Evolutionary conservation across 2,888 invertebrate species (phyloP).

Genomic region (Cataglyphis rosenhaueri): DNA sequence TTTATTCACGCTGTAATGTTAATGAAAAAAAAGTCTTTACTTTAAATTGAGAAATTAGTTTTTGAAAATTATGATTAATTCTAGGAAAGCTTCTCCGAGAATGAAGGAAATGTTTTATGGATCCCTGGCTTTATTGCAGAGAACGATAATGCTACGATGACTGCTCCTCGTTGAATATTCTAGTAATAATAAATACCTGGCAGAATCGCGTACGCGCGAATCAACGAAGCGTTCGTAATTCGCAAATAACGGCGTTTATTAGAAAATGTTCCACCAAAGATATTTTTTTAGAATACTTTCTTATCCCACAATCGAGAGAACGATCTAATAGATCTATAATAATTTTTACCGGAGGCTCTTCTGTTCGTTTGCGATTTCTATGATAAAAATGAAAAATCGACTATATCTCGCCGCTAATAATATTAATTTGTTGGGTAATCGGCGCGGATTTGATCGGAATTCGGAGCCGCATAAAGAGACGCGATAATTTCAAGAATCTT

Average conservation of each 20-base stretch:
- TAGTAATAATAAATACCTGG: background rate
- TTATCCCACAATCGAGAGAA: slow-evolving; percentile 19
- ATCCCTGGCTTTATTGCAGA: slow-evolving; percentile 44
- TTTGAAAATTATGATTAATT: background rate
- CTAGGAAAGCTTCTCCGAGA: background rate
- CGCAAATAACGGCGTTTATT: slow-evolving; percentile 32
- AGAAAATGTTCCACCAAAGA: slow-evolving; percentile 12
- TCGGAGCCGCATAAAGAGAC: slow-evolving; percentile 46
- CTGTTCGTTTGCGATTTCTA: slow-evolving; percentile 3
- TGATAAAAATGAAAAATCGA: slow-evolving; percentile 28
- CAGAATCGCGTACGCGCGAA: slow-evolving; percentile 35
- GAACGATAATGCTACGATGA: slow-evolving; percentile 35
- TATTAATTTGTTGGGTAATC: slow-evolving; percentile 67
- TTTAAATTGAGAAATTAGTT: background rate
- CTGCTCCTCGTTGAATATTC: slow-evolving; percentile 31
- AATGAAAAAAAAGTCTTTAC: background rate
- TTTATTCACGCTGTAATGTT: background rate
- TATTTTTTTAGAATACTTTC: slow-evolving; percentile 20
- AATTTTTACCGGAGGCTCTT: slow-evolving; percentile 32
- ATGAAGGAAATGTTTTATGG: slow-evolving; percentile 60
- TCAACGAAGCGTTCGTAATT: slow-evolving; percentile 53
- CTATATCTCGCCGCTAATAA: slow-evolving; percentile 53
- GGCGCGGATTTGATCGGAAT: slow-evolving; percentile 53
- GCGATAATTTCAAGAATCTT: slow-evolving; percentile 63
- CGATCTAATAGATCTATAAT: slow-evolving; percentile 57